Evolutionary conservation across 2,888 invertebrate genomes (phyloP), one percentile per base, ranked within the genome.

Genomic region (Chrysolina oricalcia): DNA sequence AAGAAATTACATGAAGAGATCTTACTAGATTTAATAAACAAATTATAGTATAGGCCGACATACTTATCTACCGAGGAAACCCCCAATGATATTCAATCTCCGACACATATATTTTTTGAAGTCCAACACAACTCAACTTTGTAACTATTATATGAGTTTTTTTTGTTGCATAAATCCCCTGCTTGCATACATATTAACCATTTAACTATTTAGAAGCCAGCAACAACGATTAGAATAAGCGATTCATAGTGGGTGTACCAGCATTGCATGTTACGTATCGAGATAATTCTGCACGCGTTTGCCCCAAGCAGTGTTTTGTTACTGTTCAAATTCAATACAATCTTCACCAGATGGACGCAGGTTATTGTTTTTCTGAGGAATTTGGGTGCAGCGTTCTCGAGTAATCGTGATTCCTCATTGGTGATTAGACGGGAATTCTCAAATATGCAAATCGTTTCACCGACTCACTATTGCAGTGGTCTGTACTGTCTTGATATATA

Each of bases 251-350:
- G 77, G 77, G 77, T 77, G 77, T 77, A 77, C 72, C 59, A 56
- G 63, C 78, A 76, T 83, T 82, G 84, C 84, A 83, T 84, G 83
- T 83, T 78, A 77, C 76, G 77, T 81, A 83, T 84, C 84, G 81
- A 72, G 83, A 83, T 84, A 81, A 81, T 82, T 84, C 80, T 76
- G 81, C 82, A 79, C 83, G 79, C 82, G 80, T 81, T 78, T 77
- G 76, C 76, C 77, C 76, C 70, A 65, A 74, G 63, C 72, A 70
- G 41, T 67, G 41, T 71, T 72, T 69, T 69, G 67, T 53, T 50
- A 10, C 13, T 59, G 17, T 68, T 68, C 53, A 53, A 50, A 68
- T 68, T 53, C 13, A 35, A 53, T 11, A 53, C 27, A 15, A n/a
- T 4, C 43, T 59, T 70, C 56, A 23, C 46, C 68, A 68, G 53